Percentiles rank a stretch among this genome's conserved stretches.
phyloP scores from a whole-genome alignment of 2,797 vertebrate species.

The Hippoglossus hippoglossus region DNA sequence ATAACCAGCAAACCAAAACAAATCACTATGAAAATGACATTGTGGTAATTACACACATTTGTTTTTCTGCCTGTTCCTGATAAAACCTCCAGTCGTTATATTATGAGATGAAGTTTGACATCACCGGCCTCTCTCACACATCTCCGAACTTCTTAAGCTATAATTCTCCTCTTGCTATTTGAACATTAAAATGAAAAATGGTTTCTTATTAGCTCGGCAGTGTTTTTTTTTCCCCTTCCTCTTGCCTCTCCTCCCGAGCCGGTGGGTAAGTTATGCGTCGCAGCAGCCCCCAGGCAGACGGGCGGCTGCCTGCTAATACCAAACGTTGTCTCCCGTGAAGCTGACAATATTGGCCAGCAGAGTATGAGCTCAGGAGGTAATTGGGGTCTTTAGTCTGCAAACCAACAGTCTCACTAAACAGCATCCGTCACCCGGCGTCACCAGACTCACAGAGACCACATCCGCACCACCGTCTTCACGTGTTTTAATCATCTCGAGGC shows the following conservation, averaged over 20 bases:
- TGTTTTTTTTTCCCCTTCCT: background rate
- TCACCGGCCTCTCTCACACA: background rate
- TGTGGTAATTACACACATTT: background rate
- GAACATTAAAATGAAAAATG: conserved; percentile 55
- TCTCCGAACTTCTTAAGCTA: conserved; percentile 4
- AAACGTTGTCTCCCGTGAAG: conserved; percentile 52
- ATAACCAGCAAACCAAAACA: background rate
- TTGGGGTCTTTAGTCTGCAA: conserved; percentile 68
- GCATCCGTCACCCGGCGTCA: conserved; percentile 44
- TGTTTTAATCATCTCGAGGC: conserved; percentile 8
- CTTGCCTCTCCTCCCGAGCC: conserved; percentile 1
- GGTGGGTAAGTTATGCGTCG: conserved; percentile 44
- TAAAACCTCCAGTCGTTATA: background rate
- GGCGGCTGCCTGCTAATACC: conserved; percentile 61
- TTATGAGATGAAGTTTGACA: background rate
- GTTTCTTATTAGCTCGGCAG: conserved; percentile 43
- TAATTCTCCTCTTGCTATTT: conserved; percentile 34
- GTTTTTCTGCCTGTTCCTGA: background rate
- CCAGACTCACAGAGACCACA: conserved; percentile 51
- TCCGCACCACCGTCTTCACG: conserved; percentile 18
- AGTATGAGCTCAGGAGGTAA: conserved; percentile 58
- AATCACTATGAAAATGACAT: background rate
- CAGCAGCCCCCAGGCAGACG: conserved; percentile 56
- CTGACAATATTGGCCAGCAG: conserved; percentile 34
- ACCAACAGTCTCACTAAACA: conserved; percentile 33